Conservation (phyloP, 2,888 invertebrate genomes). For the Clitarchus hookeri region DNA sequence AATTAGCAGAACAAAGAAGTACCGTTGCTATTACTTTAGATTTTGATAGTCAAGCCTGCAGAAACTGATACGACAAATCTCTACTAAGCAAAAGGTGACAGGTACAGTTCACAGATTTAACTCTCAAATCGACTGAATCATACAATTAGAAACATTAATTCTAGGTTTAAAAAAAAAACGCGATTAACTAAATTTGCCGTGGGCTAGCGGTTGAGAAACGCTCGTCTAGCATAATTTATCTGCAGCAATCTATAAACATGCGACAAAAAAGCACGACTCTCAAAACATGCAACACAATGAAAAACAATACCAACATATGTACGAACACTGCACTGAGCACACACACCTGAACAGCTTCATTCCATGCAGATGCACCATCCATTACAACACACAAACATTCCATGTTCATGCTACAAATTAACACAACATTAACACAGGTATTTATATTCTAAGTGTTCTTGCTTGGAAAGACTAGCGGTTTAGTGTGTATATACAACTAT, state of each 20-base stretch:
- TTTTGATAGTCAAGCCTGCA: too few relatives aligned
- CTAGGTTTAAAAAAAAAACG: neutral
- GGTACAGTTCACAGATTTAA: too few relatives aligned
- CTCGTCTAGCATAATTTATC: neutral
- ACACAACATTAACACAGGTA: neutral
- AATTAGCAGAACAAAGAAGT: too few relatives aligned
- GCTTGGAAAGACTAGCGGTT: too few relatives aligned
- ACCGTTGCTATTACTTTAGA: too few relatives aligned
- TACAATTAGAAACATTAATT: too few relatives aligned
- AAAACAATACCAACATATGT: neutral
- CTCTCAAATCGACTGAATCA: too few relatives aligned
- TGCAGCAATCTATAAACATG: neutral
- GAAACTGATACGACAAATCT: too few relatives aligned
- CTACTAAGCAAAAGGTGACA: too few relatives aligned
- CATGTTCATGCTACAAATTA: neutral
- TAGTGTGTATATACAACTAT: too few relatives aligned
- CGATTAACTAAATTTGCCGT: neutral
- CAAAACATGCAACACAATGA: neutral
- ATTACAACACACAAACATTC: slow-evolving; percentile 2
- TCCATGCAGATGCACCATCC: neutral
- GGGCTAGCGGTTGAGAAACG: neutral
- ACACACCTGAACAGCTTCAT: neutral
- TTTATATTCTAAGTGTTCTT: too few relatives aligned
- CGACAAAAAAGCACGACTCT: neutral
- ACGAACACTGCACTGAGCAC: neutral